A percentile compares a stretch with the other conserved stretches of the same genome.
phyloP scores from a whole-genome alignment of 2,888 invertebrate genomes.

The Acanthoscelides obtectus region DNA sequence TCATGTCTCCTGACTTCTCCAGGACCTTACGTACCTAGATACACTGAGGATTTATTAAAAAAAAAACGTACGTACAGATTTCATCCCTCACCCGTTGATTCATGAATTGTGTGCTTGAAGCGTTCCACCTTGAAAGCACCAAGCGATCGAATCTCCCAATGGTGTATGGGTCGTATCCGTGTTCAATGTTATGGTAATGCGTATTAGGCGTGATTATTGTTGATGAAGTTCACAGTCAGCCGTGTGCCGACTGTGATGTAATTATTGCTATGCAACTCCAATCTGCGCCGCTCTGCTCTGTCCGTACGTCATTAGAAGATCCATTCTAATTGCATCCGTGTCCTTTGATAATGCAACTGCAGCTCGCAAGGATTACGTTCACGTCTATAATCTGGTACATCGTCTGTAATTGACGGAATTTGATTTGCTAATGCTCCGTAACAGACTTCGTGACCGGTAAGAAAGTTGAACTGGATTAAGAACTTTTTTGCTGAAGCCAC shows the following conservation, averaged over 20 bases:
- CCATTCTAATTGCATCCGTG: constrained; percentile 20
- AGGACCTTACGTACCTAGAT: too few species aligned
- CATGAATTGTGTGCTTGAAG: too few species aligned
- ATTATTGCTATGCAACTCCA: constrained; percentile 22
- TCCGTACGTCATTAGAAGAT: constrained; percentile 17
- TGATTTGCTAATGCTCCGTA: not conserved
- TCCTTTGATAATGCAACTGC: constrained; percentile 12
- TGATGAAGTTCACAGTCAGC: constrained; percentile 19
- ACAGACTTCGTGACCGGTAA: not conserved
- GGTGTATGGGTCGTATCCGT: constrained; percentile 7
- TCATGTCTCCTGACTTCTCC: too few species aligned
- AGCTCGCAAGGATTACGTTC: constrained; percentile 1
- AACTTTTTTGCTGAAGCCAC: not conserved
- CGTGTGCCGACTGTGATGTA: constrained; percentile 16
- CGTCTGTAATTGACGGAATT: not conserved
- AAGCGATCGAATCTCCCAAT: not conserved
- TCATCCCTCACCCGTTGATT: too few species aligned
- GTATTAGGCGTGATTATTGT: constrained; percentile 25
- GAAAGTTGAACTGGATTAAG: not conserved
- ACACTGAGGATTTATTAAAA: too few species aligned
- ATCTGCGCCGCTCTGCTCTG: constrained; percentile 9
- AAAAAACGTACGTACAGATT: too few species aligned
- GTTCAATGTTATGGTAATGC: constrained; percentile 20
- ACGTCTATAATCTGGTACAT: not conserved
- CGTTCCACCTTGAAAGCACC: too few species aligned